Percentiles rank a stretch among this genome's conserved stretches.
phyloP scores from a whole-genome alignment of 2,888 invertebrate genomes.

The Choristoneura rosaceana region DNA sequence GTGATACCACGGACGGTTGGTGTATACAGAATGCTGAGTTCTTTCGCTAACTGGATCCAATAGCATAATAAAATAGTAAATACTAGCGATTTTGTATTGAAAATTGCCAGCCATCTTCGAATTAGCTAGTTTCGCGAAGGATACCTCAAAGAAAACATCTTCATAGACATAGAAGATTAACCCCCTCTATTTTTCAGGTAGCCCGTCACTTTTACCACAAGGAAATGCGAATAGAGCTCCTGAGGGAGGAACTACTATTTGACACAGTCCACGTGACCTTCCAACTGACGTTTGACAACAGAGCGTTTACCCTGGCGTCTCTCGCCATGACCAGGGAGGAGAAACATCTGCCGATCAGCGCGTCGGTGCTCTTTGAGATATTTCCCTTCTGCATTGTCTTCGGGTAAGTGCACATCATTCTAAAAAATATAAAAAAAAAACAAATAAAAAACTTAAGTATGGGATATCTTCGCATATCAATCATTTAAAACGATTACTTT shows the following conservation, averaged over 20 bases:
- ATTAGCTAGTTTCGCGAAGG: no score
- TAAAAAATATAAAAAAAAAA: no score
- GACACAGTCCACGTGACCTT: conserved; percentile 98
- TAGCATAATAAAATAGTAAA: no score
- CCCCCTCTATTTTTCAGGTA: conserved; percentile 84
- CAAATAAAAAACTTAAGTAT: no score
- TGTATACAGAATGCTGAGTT: no score
- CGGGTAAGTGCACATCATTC: conserved; percentile 86
- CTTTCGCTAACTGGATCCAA: no score
- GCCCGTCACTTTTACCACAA: conserved; percentile 97
- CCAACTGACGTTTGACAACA: conserved; percentile 97
- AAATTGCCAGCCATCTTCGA: no score
- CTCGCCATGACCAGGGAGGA: conserved; percentile 94
- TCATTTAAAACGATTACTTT: no score
- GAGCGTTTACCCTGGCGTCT: conserved; percentile 93
- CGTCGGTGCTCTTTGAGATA: conserved; percentile 96
- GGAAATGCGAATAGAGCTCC: conserved; percentile 95
- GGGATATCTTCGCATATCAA: no score
- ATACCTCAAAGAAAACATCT: no score
- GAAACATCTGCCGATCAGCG: conserved; percentile 94
- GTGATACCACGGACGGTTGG: background rate
- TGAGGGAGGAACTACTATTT: conserved; percentile 94
- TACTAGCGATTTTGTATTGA: no score
- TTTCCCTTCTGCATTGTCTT: conserved; percentile 99
- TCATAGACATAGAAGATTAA: background rate